Conservation (phyloP, 2,888 invertebrate species). For the Macrophya annulata region DNA sequence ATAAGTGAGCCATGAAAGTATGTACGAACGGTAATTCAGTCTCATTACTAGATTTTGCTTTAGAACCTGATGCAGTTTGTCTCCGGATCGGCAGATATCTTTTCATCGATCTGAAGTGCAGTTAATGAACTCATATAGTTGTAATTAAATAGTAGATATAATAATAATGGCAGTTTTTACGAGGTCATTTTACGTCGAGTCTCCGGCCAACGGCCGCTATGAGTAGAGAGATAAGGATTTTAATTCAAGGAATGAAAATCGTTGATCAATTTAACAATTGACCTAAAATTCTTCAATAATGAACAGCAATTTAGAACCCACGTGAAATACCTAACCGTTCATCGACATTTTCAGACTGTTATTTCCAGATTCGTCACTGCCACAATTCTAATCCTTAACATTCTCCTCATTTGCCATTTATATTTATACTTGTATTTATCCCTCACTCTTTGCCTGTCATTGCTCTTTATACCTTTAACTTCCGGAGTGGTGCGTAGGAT, state of each 20-base stretch:
- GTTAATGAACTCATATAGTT: slow-evolving; percentile 54
- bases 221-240: slow-evolving; percentile 73
- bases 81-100: slow-evolving; percentile 4
- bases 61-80: not conserved
- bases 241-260: slow-evolving; percentile 77
- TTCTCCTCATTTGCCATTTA: not conserved
- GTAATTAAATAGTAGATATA: slow-evolving; percentile 74
- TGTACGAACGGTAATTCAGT: not conserved
- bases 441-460: slow-evolving; percentile 31
- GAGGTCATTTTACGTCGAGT: slow-evolving; percentile 68
- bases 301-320: slow-evolving; percentile 41
- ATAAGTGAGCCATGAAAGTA: not conserved
- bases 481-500: slow-evolving; percentile 76
- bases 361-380: slow-evolving; percentile 58
- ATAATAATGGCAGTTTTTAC: slow-evolving; percentile 76
- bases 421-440: not conserved
- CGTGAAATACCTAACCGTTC: slow-evolving; percentile 64
- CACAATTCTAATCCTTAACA: slow-evolving; percentile 58
- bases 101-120: slow-evolving; percentile 24
- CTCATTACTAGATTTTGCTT: slow-evolving; percentile 1
- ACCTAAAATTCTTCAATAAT: slow-evolving; percentile 76
- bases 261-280: slow-evolving; percentile 77
- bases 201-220: slow-evolving; percentile 70
- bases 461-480: slow-evolving; percentile 63
- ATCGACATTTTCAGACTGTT: slow-evolving; percentile 67